Conservation (phyloP, 2,797 vertebrate species). For the Apogon hyalosoma region DNA sequence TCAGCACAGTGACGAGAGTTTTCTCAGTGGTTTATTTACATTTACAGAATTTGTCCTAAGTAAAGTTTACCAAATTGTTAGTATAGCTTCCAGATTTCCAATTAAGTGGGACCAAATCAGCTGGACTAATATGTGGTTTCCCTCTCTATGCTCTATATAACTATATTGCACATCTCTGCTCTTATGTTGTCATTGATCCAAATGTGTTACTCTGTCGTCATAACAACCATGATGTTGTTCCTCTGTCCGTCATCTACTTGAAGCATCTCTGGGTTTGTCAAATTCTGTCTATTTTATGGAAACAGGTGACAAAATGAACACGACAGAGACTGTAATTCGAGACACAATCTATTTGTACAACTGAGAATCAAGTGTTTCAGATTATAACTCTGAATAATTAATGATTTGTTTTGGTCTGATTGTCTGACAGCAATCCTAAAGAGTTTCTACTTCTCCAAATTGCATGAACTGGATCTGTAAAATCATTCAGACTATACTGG, state of each 20-base stretch:
- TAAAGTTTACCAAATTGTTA: neutral
- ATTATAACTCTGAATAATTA: constrained; percentile 27
- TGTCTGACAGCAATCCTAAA: constrained; percentile 39
- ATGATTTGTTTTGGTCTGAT: constrained; percentile 34
- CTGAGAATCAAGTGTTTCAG: constrained; percentile 44
- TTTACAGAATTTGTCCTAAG: constrained; percentile 4
- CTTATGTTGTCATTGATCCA: constrained; percentile 20
- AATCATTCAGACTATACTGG: constrained; percentile 48
- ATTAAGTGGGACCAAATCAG: constrained; percentile 9
- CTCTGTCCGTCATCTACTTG: constrained; percentile 65
- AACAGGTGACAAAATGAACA: constrained; percentile 44
- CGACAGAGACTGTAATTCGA: constrained; percentile 39
- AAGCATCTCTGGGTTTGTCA: constrained; percentile 70
- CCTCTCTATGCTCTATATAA: constrained; percentile 16
- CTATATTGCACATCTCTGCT: constrained; percentile 17
- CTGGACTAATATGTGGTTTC: constrained; percentile 3
- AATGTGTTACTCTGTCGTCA: constrained; percentile 19
- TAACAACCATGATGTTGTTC: constrained; percentile 5
- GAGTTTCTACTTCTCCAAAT: constrained; percentile 31
- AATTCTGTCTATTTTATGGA: constrained; percentile 43
- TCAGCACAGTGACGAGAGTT: neutral
- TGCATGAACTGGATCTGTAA: constrained; percentile 57
- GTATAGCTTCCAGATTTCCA: constrained; percentile 10
- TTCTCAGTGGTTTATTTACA: neutral
- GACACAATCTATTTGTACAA: constrained; percentile 55